Conservation (phyloP, 2,888 invertebrate species). For the Cephus nigrinus region DNA sequence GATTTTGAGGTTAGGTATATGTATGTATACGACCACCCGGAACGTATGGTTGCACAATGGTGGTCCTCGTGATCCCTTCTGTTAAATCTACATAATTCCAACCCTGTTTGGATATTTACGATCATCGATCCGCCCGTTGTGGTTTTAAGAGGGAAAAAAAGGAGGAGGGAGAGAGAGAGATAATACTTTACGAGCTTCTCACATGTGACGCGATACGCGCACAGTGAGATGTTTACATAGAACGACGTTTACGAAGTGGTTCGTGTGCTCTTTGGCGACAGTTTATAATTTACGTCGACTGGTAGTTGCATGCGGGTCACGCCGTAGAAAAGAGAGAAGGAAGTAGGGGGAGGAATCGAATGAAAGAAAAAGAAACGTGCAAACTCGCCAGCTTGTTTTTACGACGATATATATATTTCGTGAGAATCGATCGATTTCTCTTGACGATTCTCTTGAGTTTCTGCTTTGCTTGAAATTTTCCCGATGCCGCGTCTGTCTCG, state of each 20-base stretch:
- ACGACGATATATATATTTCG: not conserved
- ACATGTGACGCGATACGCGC: not conserved
- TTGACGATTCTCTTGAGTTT: not conserved
- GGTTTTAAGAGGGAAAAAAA: not conserved
- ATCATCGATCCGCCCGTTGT: not conserved
- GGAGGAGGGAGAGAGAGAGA: not conserved
- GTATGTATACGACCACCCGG: not conserved
- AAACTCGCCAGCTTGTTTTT: not conserved
- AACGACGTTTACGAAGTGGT: not conserved
- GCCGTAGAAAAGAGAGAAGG: not conserved
- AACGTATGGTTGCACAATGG: not conserved
- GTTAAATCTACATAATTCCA: not conserved
- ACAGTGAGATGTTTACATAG: not conserved
- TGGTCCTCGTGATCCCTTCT: not conserved
- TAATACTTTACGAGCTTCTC: not conserved
- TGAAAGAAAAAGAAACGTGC: not conserved
- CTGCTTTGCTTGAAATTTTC: not conserved
- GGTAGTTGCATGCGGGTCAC: not conserved
- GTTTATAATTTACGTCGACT: not conserved
- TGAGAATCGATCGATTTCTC: not conserved
- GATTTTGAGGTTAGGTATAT: not conserved
- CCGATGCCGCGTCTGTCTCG: not conserved
- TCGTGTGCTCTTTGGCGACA: not conserved
- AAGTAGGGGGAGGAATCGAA: not conserved
- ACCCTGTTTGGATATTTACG: not conserved